Evolutionary conservation across 2,888 invertebrate genomes (phyloP), one percentile per base, ranked within the genome.

Genomic region (Protophormia terraenovae): DNA sequence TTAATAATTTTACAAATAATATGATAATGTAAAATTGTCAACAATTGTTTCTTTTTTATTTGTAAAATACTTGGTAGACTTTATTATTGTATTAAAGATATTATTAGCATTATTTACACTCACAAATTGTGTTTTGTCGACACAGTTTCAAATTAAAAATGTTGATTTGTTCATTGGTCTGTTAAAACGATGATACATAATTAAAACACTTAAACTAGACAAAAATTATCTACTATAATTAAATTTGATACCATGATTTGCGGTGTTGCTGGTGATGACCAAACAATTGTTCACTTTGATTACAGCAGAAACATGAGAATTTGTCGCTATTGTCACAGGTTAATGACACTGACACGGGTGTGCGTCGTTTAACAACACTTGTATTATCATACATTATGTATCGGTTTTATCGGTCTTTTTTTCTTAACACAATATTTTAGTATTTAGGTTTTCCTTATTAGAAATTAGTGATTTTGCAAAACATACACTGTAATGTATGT

Each of bases 301-400:
- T 80, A 47, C 88, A 88, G 53, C 88, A 88, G 77, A 88, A 88
- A 66, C 88, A 88, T 73, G 87, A 87, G 78, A 88, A 88, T 60
- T 86, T 86, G 32, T 88, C 79, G 6, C 77, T 79, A 72, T 79
- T 86, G 27, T 79, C 80, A 84, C 87, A 77, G 55, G 69, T 69
- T 78, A 78, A 88, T 66, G 83, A 82, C 85, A 88, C 72, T 64
- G 87, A 85, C 75, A 83, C 71, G 35, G 71, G 53, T 29, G 80
- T 73, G 32, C 66, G 85, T 14, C 85, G 60, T 24, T 82, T 85
- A 69, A 85, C 41, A 38, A 82, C 85, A 73, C 75, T 78, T 78
- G 73, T 73, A 78, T 73, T 82, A 64, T 85, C 84, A 53, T 73
- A 85, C 85, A 82, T 85, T 71, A 19, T n/a, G n/a, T 69, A 71